Conservation (phyloP, 2,797 vertebrate genomes). For the Bradypus variegatus region DNA sequence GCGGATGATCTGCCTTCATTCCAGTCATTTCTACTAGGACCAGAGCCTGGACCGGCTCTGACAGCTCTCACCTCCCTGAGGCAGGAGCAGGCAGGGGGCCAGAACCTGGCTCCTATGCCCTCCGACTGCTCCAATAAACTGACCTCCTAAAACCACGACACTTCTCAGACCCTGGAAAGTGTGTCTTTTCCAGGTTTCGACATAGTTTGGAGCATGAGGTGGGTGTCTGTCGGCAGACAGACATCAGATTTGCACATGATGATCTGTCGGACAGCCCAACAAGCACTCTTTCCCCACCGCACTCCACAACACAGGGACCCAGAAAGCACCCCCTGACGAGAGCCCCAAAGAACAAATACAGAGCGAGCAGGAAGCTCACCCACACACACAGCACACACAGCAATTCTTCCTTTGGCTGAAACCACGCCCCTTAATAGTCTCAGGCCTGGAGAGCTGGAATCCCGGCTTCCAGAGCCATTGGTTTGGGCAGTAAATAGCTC, state of each 20-base stretch:
- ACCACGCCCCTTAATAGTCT: conserved; percentile 6
- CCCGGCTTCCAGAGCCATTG: conserved; percentile 27
- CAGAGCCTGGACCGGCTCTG: neutral
- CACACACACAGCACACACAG: neutral
- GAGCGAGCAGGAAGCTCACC: conserved; percentile 17
- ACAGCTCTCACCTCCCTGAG: neutral
- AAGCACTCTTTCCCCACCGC: neutral
- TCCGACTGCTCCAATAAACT: neutral
- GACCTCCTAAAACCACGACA: neutral
- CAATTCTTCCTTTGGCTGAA: conserved; percentile 14
- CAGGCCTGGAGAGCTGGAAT: neutral
- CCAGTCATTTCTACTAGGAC: neutral
- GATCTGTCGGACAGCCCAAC: neutral
- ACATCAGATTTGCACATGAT: neutral
- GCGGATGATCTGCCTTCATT: neutral
- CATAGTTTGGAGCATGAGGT: neutral
- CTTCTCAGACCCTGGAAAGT: neutral
- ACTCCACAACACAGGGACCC: neutral
- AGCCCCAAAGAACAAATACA: neutral
- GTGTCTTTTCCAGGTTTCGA: neutral
- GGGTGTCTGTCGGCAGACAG: neutral
- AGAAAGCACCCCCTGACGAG: neutral
- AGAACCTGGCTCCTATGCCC: neutral
- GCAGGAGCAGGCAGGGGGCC: neutral
- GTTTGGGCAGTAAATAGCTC: conserved; percentile 34